phyloP scores from a whole-genome alignment of 2,888 invertebrate species.

The Himalopsyche japonica region DNA sequence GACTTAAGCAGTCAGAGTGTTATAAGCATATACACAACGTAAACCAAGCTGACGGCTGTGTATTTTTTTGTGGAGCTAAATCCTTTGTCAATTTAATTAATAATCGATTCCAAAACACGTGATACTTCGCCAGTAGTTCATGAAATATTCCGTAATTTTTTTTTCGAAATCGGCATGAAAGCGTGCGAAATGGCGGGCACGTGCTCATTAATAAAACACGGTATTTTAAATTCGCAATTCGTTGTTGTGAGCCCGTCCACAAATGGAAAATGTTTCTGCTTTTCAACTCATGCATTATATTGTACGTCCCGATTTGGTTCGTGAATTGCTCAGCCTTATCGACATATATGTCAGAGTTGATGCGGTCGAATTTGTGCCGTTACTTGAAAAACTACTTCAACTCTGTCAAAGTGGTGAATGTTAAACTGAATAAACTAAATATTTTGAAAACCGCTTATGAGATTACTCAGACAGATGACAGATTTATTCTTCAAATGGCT shows the following conservation, averaged over 20 bases:
- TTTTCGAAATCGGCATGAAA: not conserved
- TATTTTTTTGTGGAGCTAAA: too few species aligned
- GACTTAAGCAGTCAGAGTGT: too few species aligned
- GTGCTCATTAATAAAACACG: slow-evolving; percentile 11
- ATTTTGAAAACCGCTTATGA: too few species aligned
- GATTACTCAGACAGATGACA: too few species aligned
- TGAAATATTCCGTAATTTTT: not conserved
- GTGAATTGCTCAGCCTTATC: not conserved
- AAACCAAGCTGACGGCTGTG: too few species aligned
- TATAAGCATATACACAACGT: too few species aligned
- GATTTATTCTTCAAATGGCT: too few species aligned
- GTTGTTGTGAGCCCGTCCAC: not conserved
- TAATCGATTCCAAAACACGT: not conserved
- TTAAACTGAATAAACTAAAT: too few species aligned
- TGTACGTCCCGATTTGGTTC: not conserved
- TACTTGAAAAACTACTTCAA: not conserved
- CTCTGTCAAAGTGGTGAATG: too few species aligned
- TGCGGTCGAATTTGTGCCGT: not conserved
- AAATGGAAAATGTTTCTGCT: not conserved
- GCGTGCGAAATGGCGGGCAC: not conserved
- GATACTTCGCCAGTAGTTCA: not conserved
- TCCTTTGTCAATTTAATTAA: too few species aligned
- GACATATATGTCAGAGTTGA: not conserved
- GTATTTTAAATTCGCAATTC: not conserved
- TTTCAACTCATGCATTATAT: not conserved